Evolutionary conservation across 2,797 vertebrate genomes (phyloP).

Genomic region (Sebastes matsubarae): DNA sequence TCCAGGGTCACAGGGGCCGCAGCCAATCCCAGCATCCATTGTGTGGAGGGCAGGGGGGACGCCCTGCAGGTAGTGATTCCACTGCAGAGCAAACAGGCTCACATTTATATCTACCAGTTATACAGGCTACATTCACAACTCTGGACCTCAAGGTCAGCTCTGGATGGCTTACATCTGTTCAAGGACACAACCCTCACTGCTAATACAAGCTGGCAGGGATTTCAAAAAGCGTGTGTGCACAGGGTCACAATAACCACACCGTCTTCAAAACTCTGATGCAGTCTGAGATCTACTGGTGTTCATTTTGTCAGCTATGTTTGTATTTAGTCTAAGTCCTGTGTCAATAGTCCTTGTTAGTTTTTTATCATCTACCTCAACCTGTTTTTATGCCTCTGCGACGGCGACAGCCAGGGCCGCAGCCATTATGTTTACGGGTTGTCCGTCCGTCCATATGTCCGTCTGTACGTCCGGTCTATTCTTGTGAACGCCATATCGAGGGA

Average conservation of each 20-base stretch:
- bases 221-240: background rate
- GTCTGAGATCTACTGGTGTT: background rate
- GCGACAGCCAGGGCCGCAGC: too few species aligned
- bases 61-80: constrained; percentile 8
- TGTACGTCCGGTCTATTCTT: too few species aligned
- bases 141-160: background rate
- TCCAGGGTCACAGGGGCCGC: background rate
- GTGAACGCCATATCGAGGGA: too few species aligned
- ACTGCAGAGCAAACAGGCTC: background rate
- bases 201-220: background rate
- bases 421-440: too few species aligned
- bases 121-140: background rate
- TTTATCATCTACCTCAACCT: background rate
- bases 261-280: background rate
- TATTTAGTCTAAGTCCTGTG: background rate
- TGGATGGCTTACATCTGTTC: constrained; percentile 7
- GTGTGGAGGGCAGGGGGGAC: constrained; percentile 1
- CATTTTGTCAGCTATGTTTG: background rate
- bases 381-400: background rate
- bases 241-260: background rate
- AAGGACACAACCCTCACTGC: background rate
- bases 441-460: too few species aligned
- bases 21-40: constrained; percentile 23
- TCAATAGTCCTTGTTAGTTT: background rate
- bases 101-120: background rate